phyloP scores from a whole-genome alignment of 2,797 vertebrate genomes.

The Toxotes lorentzi region DNA sequence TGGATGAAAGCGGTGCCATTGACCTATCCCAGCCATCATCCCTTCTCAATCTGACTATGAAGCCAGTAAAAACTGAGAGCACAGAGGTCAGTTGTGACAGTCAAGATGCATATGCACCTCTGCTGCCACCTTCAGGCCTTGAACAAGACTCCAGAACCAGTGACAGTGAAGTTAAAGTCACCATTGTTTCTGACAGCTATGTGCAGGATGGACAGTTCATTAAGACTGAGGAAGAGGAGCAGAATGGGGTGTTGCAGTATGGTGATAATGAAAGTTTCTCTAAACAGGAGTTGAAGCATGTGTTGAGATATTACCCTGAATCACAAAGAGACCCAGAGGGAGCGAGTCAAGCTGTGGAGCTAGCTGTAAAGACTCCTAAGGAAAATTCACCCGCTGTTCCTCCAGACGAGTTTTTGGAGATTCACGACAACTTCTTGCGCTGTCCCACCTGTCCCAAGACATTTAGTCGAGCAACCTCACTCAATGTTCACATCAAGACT shows the following conservation, averaged over 20 bases:
- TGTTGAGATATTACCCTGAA: conserved; percentile 40
- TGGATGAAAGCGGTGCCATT: conserved; percentile 69
- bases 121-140: conserved; percentile 18
- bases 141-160: conserved; percentile 42
- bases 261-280: conserved; percentile 15
- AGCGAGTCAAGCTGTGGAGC: conserved; percentile 9
- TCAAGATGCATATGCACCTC: conserved; percentile 39
- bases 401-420: conserved; percentile 35
- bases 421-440: conserved; percentile 51
- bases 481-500: conserved; percentile 77
- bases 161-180: conserved; percentile 63
- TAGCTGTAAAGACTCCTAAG: conserved; percentile 4
- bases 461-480: conserved; percentile 70
- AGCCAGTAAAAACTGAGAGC: conserved; percentile 70
- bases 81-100: conserved; percentile 41
- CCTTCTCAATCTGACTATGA: conserved; percentile 60
- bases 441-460: conserved; percentile 78
- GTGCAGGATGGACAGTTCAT: conserved; percentile 55
- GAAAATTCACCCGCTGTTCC: conserved; percentile 20
- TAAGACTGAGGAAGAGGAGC: conserved; percentile 60
- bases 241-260: conserved; percentile 17
- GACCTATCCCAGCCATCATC: conserved; percentile 75
- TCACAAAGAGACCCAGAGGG: conserved; percentile 4
- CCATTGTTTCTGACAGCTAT: conserved; percentile 64
- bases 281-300: conserved; percentile 35